Evolutionary conservation across 2,113 vertebrate species (phyloP).

Genomic region (Hystrix cristata): DNA sequence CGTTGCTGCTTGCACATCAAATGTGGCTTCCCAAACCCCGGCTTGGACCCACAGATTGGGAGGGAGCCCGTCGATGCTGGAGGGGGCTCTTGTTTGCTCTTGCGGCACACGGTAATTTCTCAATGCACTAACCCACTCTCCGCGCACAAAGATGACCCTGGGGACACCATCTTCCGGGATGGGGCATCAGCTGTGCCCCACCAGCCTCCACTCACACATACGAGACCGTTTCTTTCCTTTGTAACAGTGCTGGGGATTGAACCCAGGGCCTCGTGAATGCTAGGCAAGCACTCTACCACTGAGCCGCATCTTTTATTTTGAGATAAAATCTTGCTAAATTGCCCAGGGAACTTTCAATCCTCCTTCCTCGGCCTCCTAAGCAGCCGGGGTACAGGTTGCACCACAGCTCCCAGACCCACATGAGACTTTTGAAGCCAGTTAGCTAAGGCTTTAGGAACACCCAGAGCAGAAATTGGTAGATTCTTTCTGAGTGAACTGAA

Average conservation of each 20-base stretch:
- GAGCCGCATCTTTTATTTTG: background rate
- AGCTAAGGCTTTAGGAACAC: background rate
- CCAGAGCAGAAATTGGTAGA: background rate
- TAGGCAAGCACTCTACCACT: background rate
- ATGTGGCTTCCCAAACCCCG: background rate
- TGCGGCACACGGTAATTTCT: background rate
- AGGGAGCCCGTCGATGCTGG: background rate
- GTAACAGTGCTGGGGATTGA: background rate
- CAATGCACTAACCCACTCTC: background rate
- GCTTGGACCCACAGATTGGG: no score
- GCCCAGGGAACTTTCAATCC: background rate
- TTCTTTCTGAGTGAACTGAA: background rate
- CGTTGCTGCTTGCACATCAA: background rate
- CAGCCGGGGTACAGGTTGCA: background rate
- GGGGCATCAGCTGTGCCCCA: background rate
- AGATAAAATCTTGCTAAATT: background rate
- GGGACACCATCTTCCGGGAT: background rate
- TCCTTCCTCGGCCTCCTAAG: background rate
- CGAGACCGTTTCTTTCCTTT: background rate
- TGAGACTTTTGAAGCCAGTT: background rate
- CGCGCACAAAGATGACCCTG: background rate
- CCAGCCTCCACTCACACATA: background rate
- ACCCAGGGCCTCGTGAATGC: background rate
- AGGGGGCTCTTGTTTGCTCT: background rate
- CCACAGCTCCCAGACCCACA: background rate